Conservation (phyloP, 2,888 invertebrate species). For the Phengaris alcon region DNA sequence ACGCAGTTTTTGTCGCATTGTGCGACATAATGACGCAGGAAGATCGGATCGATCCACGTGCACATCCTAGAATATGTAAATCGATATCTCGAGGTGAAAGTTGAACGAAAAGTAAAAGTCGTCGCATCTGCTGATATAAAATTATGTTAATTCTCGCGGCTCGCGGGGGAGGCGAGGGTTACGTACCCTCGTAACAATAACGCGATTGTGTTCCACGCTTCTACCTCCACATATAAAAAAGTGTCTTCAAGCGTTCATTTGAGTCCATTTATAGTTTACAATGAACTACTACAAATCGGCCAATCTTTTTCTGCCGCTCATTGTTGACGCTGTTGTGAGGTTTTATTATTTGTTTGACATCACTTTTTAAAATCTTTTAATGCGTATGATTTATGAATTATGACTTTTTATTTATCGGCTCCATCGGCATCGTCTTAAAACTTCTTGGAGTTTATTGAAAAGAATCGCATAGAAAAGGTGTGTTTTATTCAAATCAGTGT, state of each 20-base stretch:
- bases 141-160: slow-evolving; percentile 57
- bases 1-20: slow-evolving; percentile 57
- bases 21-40: slow-evolving; percentile 58
- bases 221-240: slow-evolving; percentile 55
- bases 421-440: slow-evolving; percentile 23
- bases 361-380: slow-evolving; percentile 52
- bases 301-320: slow-evolving; percentile 59
- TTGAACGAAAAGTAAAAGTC: slow-evolving; percentile 77
- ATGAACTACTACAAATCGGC: slow-evolving; percentile 67
- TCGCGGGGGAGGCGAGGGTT: slow-evolving; percentile 58
- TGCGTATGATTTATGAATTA: slow-evolving; percentile 61
- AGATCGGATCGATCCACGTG: slow-evolving; percentile 58
- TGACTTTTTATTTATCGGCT: slow-evolving; percentile 36
- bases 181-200: slow-evolving; percentile 60
- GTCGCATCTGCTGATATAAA: slow-evolving; percentile 62
- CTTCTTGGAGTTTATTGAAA: slow-evolving; percentile 19
- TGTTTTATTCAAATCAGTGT: slow-evolving; percentile 23
- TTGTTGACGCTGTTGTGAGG: slow-evolving; percentile 50
- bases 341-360: slow-evolving; percentile 62
- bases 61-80: slow-evolving; percentile 61
- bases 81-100: slow-evolving; percentile 74
- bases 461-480: neutral
- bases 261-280: slow-evolving; percentile 53
- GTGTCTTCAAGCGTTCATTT: slow-evolving; percentile 52
- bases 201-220: slow-evolving; percentile 58